phyloP scores from a whole-genome alignment of 2,113 vertebrate genomes.

The Neodon shergylaensis region DNA sequence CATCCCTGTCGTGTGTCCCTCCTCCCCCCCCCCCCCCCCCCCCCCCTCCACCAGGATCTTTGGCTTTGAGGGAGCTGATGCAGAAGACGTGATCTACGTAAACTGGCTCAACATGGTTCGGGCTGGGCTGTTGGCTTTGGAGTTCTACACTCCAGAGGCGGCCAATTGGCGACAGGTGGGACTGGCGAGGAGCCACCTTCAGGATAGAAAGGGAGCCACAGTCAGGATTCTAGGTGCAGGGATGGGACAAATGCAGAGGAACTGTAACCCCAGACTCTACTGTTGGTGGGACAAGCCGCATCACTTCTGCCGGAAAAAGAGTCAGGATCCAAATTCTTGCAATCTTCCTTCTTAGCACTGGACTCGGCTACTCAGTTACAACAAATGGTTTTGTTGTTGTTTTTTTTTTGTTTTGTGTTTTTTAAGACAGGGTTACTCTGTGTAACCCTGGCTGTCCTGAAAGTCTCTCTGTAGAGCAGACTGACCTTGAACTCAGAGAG shows the following conservation, averaged over 20 bases:
- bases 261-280: neutral
- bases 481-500: neutral
- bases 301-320: neutral
- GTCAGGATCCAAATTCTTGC: neutral
- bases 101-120: slow-evolving; percentile 97
- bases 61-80: slow-evolving; percentile 88
- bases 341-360: neutral
- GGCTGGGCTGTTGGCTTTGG: slow-evolving; percentile 91
- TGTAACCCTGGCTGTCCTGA: neutral
- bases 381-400: neutral
- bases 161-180: slow-evolving; percentile 93
- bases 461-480: neutral
- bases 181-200: neutral
- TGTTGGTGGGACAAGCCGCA: accelerated
- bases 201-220: neutral
- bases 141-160: slow-evolving; percentile 93
- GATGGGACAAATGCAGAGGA: neutral
- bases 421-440: neutral
- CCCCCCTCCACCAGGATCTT: slow-evolving; percentile 88
- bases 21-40: too few relatives aligned
- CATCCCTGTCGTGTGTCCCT: neutral
- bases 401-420: neutral
- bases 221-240: neutral
- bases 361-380: neutral
- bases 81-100: slow-evolving; percentile 91